Evolutionary conservation across 2,888 invertebrate species (phyloP).

Genomic region (Noctua janthe): DNA sequence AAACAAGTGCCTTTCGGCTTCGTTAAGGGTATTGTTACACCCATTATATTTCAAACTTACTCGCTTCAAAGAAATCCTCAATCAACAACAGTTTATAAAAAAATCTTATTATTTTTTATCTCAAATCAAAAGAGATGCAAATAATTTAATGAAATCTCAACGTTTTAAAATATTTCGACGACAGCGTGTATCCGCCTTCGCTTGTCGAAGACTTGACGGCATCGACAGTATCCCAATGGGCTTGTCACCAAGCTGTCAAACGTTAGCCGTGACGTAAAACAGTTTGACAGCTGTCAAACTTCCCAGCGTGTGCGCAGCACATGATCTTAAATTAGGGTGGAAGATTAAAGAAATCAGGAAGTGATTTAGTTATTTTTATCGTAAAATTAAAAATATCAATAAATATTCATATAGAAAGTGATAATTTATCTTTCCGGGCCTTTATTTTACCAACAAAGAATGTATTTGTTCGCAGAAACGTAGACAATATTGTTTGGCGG

Average conservation of each 20-base stretch:
- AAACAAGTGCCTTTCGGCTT: too few relatives aligned
- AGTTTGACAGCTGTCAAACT: constrained; percentile 56
- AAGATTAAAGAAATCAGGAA: constrained; percentile 34
- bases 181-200: constrained; percentile 62
- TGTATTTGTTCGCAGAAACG: constrained; percentile 24
- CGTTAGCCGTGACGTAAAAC: constrained; percentile 38
- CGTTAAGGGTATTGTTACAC: too few relatives aligned
- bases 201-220: constrained; percentile 44
- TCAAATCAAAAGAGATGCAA: constrained; percentile 20
- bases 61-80: constrained; percentile 4
- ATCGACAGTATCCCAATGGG: constrained; percentile 45
- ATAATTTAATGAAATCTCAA: constrained; percentile 20
- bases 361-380: background rate
- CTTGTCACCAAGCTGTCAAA: constrained; percentile 63
- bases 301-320: constrained; percentile 46
- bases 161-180: constrained; percentile 50
- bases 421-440: background rate
- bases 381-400: background rate
- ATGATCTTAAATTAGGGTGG: constrained; percentile 44
- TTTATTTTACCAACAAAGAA: background rate
- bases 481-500: background rate
- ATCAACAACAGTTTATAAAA: constrained; percentile 27
- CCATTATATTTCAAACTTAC: background rate
- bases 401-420: too few relatives aligned
- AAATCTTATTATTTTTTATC: constrained; percentile 7